A percentile compares a stretch with the other conserved stretches of the same genome.
phyloP scores from a whole-genome alignment of 2,888 invertebrate genomes.

The Andrena bucephala region DNA sequence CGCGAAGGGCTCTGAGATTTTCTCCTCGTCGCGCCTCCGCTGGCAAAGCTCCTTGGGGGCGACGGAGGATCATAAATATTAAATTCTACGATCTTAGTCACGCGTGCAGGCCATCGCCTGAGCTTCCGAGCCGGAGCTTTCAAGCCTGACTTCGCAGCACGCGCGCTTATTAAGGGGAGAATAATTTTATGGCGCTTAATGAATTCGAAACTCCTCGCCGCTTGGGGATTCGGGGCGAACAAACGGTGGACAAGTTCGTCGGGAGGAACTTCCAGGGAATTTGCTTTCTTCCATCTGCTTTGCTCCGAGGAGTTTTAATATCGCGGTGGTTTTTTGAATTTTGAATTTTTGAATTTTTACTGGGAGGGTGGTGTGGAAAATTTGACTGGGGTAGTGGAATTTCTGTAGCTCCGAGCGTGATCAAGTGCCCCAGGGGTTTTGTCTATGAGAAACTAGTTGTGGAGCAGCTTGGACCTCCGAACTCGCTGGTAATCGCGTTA shows the following conservation, averaged over 20 bases:
- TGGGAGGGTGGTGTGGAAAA: no score
- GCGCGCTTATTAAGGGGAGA: slow-evolving; percentile 32
- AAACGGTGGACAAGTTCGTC: no score
- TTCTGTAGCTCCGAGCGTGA: no score
- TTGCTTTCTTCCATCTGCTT: no score
- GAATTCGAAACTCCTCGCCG: slow-evolving; percentile 31
- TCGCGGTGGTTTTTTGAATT: no score
- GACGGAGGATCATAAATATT: slow-evolving; percentile 36
- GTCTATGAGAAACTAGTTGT: slow-evolving; percentile 21
- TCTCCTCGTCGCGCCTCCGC: slow-evolving; percentile 9
- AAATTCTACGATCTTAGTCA: slow-evolving; percentile 28
- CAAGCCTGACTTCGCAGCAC: not conserved
- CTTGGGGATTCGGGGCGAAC: not conserved
- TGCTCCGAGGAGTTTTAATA: no score
- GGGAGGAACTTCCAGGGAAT: no score
- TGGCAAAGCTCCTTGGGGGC: slow-evolving; percentile 2
- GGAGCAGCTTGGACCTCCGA: slow-evolving; percentile 32
- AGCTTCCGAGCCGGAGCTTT: slow-evolving; percentile 11
- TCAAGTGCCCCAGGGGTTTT: slow-evolving; percentile 8
- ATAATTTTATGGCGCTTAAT: slow-evolving; percentile 40
- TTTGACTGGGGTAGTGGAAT: no score
- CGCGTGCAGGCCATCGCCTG: slow-evolving; percentile 6
- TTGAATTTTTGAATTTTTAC: no score
- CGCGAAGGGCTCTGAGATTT: not conserved
- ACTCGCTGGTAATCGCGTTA: slow-evolving; percentile 56